phyloP scores from a whole-genome alignment of 1,140 invertebrate species.

The Popillia japonica region DNA sequence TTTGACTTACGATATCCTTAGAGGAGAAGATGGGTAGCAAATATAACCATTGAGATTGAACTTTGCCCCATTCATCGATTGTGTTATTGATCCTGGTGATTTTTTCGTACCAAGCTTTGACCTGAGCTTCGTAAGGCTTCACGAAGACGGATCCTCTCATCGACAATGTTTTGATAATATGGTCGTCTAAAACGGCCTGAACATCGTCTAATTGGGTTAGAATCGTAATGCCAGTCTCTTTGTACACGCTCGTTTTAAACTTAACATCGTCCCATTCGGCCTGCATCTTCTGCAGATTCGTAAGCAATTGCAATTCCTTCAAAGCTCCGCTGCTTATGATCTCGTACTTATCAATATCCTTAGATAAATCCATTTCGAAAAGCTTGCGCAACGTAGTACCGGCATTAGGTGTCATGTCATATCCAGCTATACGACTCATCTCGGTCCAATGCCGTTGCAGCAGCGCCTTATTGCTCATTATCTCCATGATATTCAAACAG shows the following conservation, averaged over 20 bases:
- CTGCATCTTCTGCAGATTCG: slow-evolving; percentile 83
- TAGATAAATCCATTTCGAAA: slow-evolving; percentile 77
- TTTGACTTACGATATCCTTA: slow-evolving; percentile 91
- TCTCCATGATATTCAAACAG: slow-evolving; percentile 76
- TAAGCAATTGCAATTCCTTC: slow-evolving; percentile 84
- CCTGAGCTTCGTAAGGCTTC: slow-evolving; percentile 84
- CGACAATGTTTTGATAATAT: slow-evolving; percentile 86
- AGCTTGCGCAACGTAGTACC: slow-evolving; percentile 86
- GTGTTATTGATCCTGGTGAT: slow-evolving; percentile 79
- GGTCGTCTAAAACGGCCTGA: slow-evolving; percentile 86
- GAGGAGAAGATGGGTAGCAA: slow-evolving; percentile 92
- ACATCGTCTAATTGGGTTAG: slow-evolving; percentile 85
- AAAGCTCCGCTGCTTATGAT: slow-evolving; percentile 88
- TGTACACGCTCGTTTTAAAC: slow-evolving; percentile 77
- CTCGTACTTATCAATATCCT: slow-evolving; percentile 81
- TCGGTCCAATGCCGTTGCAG: slow-evolving; percentile 90
- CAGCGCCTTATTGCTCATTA: slow-evolving; percentile 86
- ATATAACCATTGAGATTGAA: slow-evolving; percentile 90
- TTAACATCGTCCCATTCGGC: slow-evolving; percentile 83
- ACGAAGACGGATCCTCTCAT: slow-evolving; percentile 93
- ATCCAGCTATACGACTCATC: slow-evolving; percentile 84
- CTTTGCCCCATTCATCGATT: slow-evolving; percentile 89
- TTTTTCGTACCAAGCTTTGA: slow-evolving; percentile 83
- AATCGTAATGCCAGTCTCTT: slow-evolving; percentile 82
- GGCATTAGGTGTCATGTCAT: slow-evolving; percentile 85